These are phyloP conservation scores for Microcebus ravelobensis DNA, from an alignment of 2,113 vertebrate genomes.

Conservation along the genomic window DNA sequence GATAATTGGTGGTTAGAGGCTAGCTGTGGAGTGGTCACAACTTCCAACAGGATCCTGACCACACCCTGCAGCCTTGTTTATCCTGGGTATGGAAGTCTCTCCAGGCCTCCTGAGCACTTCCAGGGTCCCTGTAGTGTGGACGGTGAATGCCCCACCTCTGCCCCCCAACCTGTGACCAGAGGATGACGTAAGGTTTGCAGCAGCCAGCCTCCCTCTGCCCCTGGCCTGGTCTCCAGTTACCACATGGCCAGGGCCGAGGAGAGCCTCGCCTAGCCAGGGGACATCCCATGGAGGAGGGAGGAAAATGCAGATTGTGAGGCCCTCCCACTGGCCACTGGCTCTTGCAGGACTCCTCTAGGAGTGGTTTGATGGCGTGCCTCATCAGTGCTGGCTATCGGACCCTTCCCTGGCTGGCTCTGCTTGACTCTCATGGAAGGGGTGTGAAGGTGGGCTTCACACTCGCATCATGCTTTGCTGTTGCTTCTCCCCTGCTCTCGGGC, in stretches of 20 bases:
- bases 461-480: neutral
- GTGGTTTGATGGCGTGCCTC: neutral
- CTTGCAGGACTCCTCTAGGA: neutral
- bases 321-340: neutral
- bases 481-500: neutral
- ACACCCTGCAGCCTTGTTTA: neutral
- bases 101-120: neutral
- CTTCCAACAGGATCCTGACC: neutral
- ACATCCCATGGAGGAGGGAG: neutral
- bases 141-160: neutral
- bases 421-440: neutral
- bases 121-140: neutral
- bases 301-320: neutral
- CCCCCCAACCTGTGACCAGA: neutral
- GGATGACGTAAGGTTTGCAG: neutral
- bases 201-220: neutral
- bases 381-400: no score
- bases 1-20: slow-evolving; percentile 44
- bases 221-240: neutral
- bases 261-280: neutral
- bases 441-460: neutral
- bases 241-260: neutral
- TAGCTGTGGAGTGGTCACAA: neutral
- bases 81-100: neutral
- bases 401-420: neutral